These are phyloP conservation scores for Anagyrus pseudococci DNA, from an alignment of 2,888 invertebrate species.

Conservation along the genomic window DNA sequence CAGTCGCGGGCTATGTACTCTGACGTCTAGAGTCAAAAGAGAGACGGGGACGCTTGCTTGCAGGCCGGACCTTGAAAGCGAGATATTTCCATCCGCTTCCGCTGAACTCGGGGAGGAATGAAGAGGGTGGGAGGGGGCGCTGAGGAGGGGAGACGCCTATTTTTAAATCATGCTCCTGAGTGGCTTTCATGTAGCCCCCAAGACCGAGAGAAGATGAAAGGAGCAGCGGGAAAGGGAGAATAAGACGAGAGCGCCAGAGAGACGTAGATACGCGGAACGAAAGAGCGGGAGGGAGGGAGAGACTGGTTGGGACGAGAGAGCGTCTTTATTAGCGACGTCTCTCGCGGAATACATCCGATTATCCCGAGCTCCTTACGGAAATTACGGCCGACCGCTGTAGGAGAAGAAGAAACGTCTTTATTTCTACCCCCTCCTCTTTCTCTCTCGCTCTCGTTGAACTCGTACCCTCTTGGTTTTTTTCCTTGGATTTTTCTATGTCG, in stretches of 20 bases:
- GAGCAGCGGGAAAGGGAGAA: neutral
- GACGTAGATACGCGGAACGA: conserved; percentile 22
- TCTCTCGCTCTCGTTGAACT: no score
- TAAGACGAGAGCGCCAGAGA: neutral
- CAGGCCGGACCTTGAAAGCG: conserved; percentile 37
- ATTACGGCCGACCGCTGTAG: conserved; percentile 25
- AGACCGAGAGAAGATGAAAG: neutral
- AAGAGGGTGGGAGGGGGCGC: no score
- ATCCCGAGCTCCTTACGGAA: conserved; percentile 35
- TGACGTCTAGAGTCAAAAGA: conserved; percentile 17
- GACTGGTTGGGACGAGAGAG: conserved; percentile 8
- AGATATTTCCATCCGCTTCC: conserved; percentile 41
- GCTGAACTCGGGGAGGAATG: conserved; percentile 23
- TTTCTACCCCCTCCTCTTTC: no score
- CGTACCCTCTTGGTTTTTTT: no score
- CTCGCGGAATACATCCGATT: conserved; percentile 32
- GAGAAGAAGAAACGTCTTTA: neutral
- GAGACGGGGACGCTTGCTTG: conserved; percentile 1
- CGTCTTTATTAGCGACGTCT: conserved; percentile 29
- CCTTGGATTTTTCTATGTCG: no score
- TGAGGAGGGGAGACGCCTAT: conserved; percentile 28
- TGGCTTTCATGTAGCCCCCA: conserved; percentile 4
- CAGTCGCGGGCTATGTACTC: neutral
- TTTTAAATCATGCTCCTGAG: conserved; percentile 36
- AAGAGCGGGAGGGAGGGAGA: conserved; percentile 16